phyloP scores from a whole-genome alignment of 1,140 invertebrate genomes.

The Penaeus chinensis region DNA sequence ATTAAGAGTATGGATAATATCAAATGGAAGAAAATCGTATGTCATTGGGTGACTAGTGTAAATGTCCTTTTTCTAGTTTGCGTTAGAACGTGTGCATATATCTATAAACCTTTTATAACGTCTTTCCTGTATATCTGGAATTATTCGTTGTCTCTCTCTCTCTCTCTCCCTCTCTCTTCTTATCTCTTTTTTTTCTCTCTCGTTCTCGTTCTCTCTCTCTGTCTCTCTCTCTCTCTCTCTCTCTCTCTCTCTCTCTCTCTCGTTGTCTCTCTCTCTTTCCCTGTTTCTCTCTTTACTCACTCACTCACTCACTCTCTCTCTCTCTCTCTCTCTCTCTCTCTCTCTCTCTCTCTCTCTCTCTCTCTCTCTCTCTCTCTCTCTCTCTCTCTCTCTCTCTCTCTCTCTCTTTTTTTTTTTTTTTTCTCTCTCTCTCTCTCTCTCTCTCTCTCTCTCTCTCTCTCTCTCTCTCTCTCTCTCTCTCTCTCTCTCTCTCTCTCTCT shows the following conservation, averaged over 20 bases:
- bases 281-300: neutral
- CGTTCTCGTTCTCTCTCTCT: neutral
- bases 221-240: neutral
- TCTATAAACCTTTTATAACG: neutral
- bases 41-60: too few relatives aligned
- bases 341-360: too few relatives aligned
- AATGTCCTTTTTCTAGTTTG: neutral
- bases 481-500: neutral
- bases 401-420: neutral
- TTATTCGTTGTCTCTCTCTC: neutral
- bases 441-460: neutral
- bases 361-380: neutral
- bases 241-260: neutral
- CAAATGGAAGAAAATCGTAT: too few relatives aligned
- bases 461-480: neutral
- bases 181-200: neutral
- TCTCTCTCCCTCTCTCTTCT: neutral
- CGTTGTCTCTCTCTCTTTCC: neutral
- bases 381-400: neutral
- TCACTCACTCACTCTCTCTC: neutral
- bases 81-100: slow-evolving; percentile 13
- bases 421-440: too few relatives aligned
- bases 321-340: neutral
- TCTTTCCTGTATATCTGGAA: too few relatives aligned
- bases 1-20: too few relatives aligned